Evolutionary conservation across 2,888 invertebrate species (phyloP).

Genomic region (Limnephilus marmoratus): DNA sequence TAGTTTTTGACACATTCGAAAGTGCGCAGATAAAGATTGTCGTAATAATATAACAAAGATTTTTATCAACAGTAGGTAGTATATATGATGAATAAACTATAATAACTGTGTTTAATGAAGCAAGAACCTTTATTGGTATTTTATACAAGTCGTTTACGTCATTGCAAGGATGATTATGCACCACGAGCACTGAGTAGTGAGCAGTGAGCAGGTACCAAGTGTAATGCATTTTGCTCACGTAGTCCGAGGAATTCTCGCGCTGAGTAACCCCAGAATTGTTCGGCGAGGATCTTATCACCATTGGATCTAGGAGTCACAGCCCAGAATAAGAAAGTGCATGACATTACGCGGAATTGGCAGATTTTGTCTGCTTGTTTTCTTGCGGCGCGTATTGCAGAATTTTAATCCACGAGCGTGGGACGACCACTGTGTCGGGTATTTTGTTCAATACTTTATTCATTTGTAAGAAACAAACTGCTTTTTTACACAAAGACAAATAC

Average conservation of each 20-base stretch:
- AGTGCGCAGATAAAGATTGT: neutral
- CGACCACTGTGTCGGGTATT: neutral
- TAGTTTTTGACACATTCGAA: neutral
- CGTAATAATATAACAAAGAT: no score
- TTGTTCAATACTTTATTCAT: neutral
- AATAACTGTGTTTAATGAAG: neutral
- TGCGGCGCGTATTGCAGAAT: neutral
- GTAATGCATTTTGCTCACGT: constrained; percentile 24
- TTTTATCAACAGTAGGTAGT: no score
- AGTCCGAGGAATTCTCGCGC: neutral
- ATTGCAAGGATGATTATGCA: neutral
- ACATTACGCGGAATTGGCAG: neutral
- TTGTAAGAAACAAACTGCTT: neutral
- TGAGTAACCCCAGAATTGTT: constrained; percentile 5
- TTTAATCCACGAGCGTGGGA: neutral
- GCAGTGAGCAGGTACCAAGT: neutral
- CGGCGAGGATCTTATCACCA: neutral
- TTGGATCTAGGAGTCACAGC: neutral
- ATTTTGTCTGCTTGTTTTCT: neutral
- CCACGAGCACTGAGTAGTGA: neutral
- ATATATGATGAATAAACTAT: neutral
- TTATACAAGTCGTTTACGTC: neutral
- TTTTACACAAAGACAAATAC: no score
- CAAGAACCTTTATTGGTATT: no score
- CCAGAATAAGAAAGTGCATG: constrained; percentile 18